Base-by-base conservation (phyloP, 2,113 vertebrate genomes). In the Cygnus buccinator region DNA sequence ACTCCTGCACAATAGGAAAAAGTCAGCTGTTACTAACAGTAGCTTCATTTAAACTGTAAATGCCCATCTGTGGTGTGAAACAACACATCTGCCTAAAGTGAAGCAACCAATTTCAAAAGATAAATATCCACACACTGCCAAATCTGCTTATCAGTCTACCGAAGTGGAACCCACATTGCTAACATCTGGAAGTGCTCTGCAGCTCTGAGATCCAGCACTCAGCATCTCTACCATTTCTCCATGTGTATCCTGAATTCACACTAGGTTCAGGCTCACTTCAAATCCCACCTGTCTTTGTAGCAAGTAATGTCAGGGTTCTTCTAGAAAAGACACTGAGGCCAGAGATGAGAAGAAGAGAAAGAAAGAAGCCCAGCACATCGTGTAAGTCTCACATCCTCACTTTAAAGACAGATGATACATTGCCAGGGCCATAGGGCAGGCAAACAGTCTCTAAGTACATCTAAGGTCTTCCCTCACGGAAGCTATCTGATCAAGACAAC, bases 91-190 rank as follows among this genome's bases (percentile, higher is more conserved):
- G 61, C 4, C 55, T 78, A 21, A 83, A 82, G 46, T 1, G 39
- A 85, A 85, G 58, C 35, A 48, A 54, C 23, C 14, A 68, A 28
- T 61, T 41, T 6, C 4, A n/a, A 25, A 55, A 71, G 19, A 52
- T 48, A 54, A 57, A 62, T 17, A 52, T 18, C 35, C 55, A 44
- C 35, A n/a, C 46, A 5, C 33, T 6, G 22, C 17, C 76, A 82
- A 68, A 74, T 57, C 41, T n/a, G 48, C 3, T 0, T 7, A 6
- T 4, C 6, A 3, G 28, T 16, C 57, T 65, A 55, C 41, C 57
- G 13, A 57, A 55, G 57, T 9, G 1, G 1, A 5, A 46, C 18
- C 22, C 4, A 0, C 11, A 18, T 33, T 5, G 4, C 35, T 15
- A 73, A 35, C 46, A 55, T 13, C 71, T 33, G 25, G 0, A 12